These are phyloP conservation scores for Tetragonula clypearis DNA, from an alignment of 1,140 invertebrate species.

Conservation along the genomic window DNA sequence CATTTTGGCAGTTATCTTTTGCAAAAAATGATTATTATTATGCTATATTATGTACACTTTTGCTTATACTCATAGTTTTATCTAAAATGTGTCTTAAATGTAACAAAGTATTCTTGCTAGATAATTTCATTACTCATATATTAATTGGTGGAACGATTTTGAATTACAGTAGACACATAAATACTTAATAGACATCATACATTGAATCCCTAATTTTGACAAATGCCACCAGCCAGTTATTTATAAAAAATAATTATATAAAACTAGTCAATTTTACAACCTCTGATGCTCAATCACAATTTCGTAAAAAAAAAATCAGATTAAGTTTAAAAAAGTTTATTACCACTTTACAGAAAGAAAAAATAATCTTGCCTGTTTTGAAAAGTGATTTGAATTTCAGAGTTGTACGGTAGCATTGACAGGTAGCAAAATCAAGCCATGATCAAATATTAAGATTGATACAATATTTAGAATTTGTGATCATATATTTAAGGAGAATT, in stretches of 20 bases:
- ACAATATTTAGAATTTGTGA: conserved; percentile 62
- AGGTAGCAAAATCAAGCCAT: conserved; percentile 79
- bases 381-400: conserved; percentile 78
- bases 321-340: conserved; percentile 55
- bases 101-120: conserved; percentile 19
- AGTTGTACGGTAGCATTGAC: conserved; percentile 79
- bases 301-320: conserved; percentile 70
- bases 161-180: conserved; percentile 28
- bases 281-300: conserved; percentile 80
- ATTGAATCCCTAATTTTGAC: conserved; percentile 50
- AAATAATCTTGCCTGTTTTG: conserved; percentile 54
- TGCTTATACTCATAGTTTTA: conserved; percentile 13
- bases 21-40: conserved; percentile 28
- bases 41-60: conserved; percentile 29
- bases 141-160: conserved; percentile 26
- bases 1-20: conserved; percentile 48
- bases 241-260: conserved; percentile 83
- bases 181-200: conserved; percentile 42
- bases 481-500: conserved; percentile 60
- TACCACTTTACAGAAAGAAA: conserved; percentile 57
- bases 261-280: conserved; percentile 82
- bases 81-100: conserved; percentile 17
- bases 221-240: conserved; percentile 77
- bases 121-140: conserved; percentile 18
- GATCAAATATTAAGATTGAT: conserved; percentile 69